Evolutionary conservation across 2,797 vertebrate genomes (phyloP).

Genomic region (Mycteria americana): DNA sequence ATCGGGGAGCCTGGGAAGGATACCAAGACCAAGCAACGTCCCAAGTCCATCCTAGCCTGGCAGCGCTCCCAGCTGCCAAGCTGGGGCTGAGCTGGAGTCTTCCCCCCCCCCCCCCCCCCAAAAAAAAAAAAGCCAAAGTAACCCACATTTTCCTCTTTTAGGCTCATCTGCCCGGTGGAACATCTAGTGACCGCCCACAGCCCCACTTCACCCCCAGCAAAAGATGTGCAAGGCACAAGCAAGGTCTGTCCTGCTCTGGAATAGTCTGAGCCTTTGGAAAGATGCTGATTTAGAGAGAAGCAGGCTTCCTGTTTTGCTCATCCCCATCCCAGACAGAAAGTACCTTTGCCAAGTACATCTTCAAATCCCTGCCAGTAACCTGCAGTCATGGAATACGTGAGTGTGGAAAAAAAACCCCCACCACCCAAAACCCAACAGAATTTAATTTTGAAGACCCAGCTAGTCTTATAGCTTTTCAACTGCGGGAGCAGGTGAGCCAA

Average conservation of each 20-base stretch:
- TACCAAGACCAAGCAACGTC: background rate
- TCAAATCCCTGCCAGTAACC: slow-evolving; percentile 30
- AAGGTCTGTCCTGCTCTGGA: background rate
- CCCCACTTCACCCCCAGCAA: background rate
- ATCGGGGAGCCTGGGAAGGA: background rate
- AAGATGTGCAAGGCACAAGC: background rate
- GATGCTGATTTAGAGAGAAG: background rate
- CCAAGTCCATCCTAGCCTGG: background rate
- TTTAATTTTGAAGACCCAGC: slow-evolving; percentile 48
- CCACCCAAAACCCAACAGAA: background rate
- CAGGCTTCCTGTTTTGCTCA: slow-evolving; percentile 24
- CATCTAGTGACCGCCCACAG: background rate
- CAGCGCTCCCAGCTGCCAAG: background rate
- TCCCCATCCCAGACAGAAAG: slow-evolving; percentile 15
- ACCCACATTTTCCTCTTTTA: background rate
- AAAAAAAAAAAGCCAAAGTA: background rate
- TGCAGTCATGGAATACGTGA: slow-evolving; percentile 20
- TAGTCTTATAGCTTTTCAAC: slow-evolving; percentile 16
- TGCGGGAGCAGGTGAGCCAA: slow-evolving; percentile 38
- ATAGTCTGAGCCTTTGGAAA: background rate
- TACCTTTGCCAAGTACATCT: background rate
- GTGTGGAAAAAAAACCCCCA: background rate
- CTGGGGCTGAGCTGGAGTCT: background rate
- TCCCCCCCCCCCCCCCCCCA: fast-evolving
- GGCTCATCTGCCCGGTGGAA: background rate